Evolutionary conservation across 2,888 invertebrate species (phyloP).

Genomic region (Noctua comes): DNA sequence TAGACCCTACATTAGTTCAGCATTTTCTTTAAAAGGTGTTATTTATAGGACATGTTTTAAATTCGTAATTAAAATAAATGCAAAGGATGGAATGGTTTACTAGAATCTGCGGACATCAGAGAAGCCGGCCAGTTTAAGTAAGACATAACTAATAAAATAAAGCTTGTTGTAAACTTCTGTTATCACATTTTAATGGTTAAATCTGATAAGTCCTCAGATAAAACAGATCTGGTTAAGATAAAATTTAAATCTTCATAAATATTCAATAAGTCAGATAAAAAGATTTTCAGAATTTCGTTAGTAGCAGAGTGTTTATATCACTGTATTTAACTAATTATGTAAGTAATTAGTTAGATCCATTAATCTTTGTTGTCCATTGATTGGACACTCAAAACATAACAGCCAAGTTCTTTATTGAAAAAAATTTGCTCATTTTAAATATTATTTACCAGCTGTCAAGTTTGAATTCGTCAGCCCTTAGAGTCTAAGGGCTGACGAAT

Average conservation of each 20-base stretch:
- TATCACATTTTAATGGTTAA: constrained; percentile 36
- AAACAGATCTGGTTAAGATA: constrained; percentile 46
- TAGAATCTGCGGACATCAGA: constrained; percentile 12
- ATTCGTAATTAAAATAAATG: neutral
- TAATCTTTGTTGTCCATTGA: neutral
- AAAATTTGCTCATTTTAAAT: neutral
- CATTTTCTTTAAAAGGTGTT: neutral
- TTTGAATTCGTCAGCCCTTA: neutral
- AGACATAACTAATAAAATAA: constrained; percentile 7
- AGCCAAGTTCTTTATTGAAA: neutral
- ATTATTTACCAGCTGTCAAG: neutral
- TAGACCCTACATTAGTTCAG: neutral
- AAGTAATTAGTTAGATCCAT: neutral
- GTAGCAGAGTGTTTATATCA: neutral
- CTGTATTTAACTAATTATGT: neutral
- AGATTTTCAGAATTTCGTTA: neutral
- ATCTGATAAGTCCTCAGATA: constrained; percentile 33
- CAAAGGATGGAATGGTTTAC: neutral
- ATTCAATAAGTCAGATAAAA: constrained; percentile 35
- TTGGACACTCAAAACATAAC: neutral
- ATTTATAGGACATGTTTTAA: neutral
- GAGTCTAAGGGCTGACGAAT: too few species aligned
- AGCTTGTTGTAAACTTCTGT: constrained; percentile 4
- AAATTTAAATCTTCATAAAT: constrained; percentile 40
- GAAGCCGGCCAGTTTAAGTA: constrained; percentile 8